These are phyloP conservation scores for human (Homo sapiens) DNA, from an alignment of 2,113 vertebrate genomes.

Conservation along the genomic window DNA sequence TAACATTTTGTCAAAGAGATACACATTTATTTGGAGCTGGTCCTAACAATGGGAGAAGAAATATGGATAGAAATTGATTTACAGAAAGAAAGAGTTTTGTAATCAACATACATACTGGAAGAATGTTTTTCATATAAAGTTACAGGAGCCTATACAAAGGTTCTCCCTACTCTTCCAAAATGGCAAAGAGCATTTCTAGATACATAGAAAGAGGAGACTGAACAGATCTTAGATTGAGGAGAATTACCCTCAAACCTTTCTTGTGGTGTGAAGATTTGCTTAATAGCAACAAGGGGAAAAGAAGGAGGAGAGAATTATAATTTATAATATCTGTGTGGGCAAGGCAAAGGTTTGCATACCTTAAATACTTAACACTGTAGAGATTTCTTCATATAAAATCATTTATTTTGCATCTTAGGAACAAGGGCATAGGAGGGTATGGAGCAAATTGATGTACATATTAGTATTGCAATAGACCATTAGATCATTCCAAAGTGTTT, in stretches of 20 bases:
- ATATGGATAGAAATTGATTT: background rate
- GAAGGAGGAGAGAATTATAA: background rate
- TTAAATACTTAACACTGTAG: background rate
- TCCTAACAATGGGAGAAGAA: background rate
- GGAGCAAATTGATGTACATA: background rate
- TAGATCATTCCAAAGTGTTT: background rate
- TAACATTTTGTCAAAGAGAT: background rate
- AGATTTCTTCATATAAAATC: background rate
- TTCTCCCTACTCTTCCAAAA: background rate
- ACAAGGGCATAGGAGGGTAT: background rate
- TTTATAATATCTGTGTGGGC: background rate
- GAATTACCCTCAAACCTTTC: background rate
- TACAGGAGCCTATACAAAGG: background rate
- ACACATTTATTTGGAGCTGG: background rate
- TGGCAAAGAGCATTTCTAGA: background rate
- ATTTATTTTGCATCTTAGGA: background rate
- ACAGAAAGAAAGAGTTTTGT: background rate
- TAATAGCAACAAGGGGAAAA: background rate
- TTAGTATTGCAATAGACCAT: accelerated
- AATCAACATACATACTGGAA: background rate
- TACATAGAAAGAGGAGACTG: background rate
- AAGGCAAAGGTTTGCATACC: background rate
- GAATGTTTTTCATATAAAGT: background rate
- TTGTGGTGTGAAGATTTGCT: background rate
- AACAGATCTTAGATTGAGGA: background rate